phyloP scores from a whole-genome alignment of 2,113 vertebrate species.

The Columba janthina region DNA sequence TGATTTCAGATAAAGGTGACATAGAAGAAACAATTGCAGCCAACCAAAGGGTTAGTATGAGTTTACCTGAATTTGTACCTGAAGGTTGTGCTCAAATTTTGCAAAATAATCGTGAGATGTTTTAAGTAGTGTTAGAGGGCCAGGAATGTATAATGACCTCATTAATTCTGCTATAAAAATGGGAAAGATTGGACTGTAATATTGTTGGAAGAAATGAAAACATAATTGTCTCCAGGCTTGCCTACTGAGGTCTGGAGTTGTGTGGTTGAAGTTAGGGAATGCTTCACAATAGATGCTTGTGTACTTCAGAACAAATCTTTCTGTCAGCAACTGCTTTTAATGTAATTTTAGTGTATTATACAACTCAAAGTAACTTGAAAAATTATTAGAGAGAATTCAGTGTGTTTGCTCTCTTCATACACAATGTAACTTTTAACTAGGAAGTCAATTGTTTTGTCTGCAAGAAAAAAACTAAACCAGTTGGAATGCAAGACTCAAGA shows the following conservation, averaged over 20 bases:
- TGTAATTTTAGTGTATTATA: background rate
- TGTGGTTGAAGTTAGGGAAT: fast-evolving
- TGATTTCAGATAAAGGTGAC: background rate
- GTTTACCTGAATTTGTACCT: background rate
- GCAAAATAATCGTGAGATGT: background rate
- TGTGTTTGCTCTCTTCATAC: background rate
- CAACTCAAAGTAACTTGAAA: background rate
- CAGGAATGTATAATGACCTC: background rate
- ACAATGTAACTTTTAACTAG: background rate
- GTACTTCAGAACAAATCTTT: background rate
- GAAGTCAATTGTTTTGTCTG: background rate
- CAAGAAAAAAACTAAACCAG: background rate
- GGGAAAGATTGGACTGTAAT: background rate
- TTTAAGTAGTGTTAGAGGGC: background rate
- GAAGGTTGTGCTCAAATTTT: background rate
- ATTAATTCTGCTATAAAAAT: background rate
- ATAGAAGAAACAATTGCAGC: background rate
- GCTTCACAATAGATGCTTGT: background rate
- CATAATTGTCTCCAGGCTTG: background rate
- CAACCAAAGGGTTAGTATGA: background rate
- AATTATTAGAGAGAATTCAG: background rate
- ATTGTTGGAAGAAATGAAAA: background rate
- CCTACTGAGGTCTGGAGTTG: background rate
- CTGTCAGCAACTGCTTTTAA: background rate
- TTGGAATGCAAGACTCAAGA: background rate